phyloP scores from a whole-genome alignment of 2,888 invertebrate genomes.

The Blomia tropicalis region DNA sequence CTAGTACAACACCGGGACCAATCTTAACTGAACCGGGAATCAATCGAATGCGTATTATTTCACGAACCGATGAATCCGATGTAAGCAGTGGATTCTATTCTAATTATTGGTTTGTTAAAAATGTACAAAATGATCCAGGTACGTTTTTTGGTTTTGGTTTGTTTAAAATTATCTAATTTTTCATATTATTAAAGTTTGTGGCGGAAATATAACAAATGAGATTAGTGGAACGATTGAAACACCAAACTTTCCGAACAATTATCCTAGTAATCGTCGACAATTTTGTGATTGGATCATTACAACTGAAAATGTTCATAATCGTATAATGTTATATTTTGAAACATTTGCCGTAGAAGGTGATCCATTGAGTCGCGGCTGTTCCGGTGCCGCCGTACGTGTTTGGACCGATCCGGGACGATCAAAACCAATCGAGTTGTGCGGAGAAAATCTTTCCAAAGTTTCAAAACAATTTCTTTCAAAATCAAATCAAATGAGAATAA shows the following conservation, averaged over 20 bases:
- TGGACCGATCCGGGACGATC: constrained; percentile 61
- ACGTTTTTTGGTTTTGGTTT: constrained; percentile 21
- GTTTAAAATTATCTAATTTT: neutral
- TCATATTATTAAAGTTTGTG: constrained; percentile 49
- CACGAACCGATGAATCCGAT: constrained; percentile 68
- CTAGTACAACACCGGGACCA: constrained; percentile 77
- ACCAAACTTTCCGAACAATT: constrained; percentile 64
- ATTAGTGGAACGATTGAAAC: constrained; percentile 49
- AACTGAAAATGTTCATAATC: constrained; percentile 64
- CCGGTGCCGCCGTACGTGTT: constrained; percentile 71
- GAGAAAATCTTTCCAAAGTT: constrained; percentile 51
- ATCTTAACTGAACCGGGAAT: constrained; percentile 79
- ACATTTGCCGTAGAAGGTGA: constrained; percentile 86
- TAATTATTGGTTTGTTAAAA: constrained; percentile 75
- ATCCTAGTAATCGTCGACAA: constrained; percentile 50
- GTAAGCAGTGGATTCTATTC: constrained; percentile 93
- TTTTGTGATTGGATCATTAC: constrained; percentile 94
- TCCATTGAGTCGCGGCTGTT: constrained; percentile 71
- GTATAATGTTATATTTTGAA: constrained; percentile 77
- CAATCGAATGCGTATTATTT: constrained; percentile 65
- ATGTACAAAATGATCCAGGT: constrained; percentile 67
- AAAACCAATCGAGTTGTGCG: constrained; percentile 72
- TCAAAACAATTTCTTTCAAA: constrained; percentile 29
- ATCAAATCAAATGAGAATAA: constrained; percentile 29
- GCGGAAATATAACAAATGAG: constrained; percentile 52